Evolutionary conservation across 1,140 invertebrate species (phyloP), one percentile per base, ranked within the genome.

Genomic region (honey bee (Apis mellifera)): DNA sequence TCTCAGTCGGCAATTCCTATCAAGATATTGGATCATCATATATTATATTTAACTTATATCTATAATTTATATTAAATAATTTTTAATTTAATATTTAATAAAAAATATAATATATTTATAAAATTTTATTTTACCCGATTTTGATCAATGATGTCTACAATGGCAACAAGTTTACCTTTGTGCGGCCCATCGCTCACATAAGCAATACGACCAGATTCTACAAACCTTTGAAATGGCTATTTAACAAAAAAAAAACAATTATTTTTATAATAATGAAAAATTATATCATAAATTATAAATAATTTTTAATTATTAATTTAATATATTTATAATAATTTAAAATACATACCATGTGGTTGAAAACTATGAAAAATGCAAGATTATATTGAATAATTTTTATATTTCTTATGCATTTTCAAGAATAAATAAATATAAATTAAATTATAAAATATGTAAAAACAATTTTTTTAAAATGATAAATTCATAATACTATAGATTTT

Each of bases 71-170:
- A 69, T 90, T 90, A 55, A 93, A 84, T 83, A 26, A 42, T 42
- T 75, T 42, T 73, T 52, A 17, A 62, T 65, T 66, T 21, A 66
- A 42, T 19, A 66, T 21, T 42, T 21, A 48, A 42, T 42, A 11
- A 66, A 66, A 66, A 19, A 5, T 42, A 12, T 66, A 48, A 48
- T 5, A 21, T 48, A 68, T 59, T 74, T 59, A 73, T 68, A 68
- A 88, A 78, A 88, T 82, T 42, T 42, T 52, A 52, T 83, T 95
- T 96, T 95, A 98, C 98, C 93, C 98, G 97, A 91, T 98, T 99
- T 95, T 99, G 98, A 93, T 99, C 99, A 91, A 99, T 98, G 88
- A 99, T 96, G 94, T 99, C 98, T 64, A 99, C 98, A 91, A 99
- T 99, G 86, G 96, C 96, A 85, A 97, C 97, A 71, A 99, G 95